Base-by-base conservation (phyloP, 2,113 vertebrate genomes). In the Oxyura jamaicensis region DNA sequence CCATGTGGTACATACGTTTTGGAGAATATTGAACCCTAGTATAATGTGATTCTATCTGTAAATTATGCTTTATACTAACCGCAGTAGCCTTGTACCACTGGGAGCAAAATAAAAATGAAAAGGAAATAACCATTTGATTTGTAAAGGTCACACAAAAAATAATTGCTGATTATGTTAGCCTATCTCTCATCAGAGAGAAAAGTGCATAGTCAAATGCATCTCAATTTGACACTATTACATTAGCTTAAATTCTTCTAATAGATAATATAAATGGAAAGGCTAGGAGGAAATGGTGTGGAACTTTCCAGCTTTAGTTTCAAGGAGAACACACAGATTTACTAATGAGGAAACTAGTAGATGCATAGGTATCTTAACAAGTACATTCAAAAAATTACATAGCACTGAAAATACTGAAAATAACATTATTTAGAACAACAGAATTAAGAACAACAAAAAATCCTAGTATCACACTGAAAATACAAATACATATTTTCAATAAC, bases 71-170 rank as follows among this genome's bases (percentile, higher is more conserved):
- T 83, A 83, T 88, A 48, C 46, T 66, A 39, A 62, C 71, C 63
- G 83, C 60, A 88, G 53, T 82, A 84, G 66, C 68, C 68, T 60
- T 79, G 69, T 31, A 83, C 82, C 66, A 91, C n/a, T 94, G 92
- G 80, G 87, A 65, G 50, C 58, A 86, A 92, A 76, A 94, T 66
- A 67, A 48, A 66, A 95, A 90, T 85, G 72, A 88, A 96, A 97
- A 96, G 74, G 72, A 97, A 95, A 82, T 87, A 96, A 56, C 26
- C 36, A 88, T 89, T 95, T 96, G 63, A 93, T 88, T 91, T 68
- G 72, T 75, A 97, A 97, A 97, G 77, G 69, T 91, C 83, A 97
- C 91, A 92, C 35, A 86, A 76, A 94, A 91, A 95, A 88, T 62
- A 93, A 95, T 86, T 95, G 94, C 48, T 59, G 75, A 92, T 97